Evolutionary conservation across 2,888 invertebrate species (phyloP).

Genomic region (Campaea margaritaria): DNA sequence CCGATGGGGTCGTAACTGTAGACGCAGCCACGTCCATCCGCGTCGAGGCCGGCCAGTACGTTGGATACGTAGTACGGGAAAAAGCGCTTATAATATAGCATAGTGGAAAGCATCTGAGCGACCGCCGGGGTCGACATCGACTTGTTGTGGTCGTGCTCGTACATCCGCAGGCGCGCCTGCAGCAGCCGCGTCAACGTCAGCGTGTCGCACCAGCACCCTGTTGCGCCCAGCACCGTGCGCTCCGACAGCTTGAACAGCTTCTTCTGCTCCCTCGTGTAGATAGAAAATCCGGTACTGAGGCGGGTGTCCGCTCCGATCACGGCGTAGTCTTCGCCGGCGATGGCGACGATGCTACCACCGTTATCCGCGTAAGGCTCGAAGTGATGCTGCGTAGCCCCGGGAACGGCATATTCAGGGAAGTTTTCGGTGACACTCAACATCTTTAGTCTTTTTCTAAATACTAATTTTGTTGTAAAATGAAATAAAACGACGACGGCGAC

Average conservation of each 20-base stretch:
- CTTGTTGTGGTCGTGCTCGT: conserved; percentile 96
- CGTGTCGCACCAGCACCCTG: conserved; percentile 99
- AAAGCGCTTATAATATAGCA: conserved; percentile 98
- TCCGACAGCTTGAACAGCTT: conserved; percentile 94
- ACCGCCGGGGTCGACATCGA: conserved; percentile 96
- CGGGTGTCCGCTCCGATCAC: conserved; percentile 98
- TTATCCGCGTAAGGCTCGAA: conserved; percentile 84
- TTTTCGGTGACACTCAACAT: conserved; percentile 72
- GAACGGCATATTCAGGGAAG: conserved; percentile 79
- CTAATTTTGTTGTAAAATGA: conserved; percentile 4
- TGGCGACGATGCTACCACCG: conserved; percentile 96
- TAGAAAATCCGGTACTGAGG: conserved; percentile 95
- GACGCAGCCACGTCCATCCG: conserved; percentile 96
- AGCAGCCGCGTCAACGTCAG: conserved; percentile 94
- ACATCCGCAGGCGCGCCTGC: conserved; percentile 96
- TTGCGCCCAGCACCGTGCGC: conserved; percentile 95
- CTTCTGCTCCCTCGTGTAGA: conserved; percentile 94
- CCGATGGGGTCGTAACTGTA: conserved; percentile 99
- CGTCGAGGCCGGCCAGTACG: conserved; percentile 96
- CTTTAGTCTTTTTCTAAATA: conserved; percentile 35
- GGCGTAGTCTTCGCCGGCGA: conserved; percentile 97
- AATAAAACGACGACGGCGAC: conserved; percentile 3
- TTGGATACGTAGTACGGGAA: conserved; percentile 99
- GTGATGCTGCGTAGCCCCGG: conserved; percentile 79
- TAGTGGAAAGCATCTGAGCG: conserved; percentile 98